Evolutionary conservation across 1,140 invertebrate species (phyloP), one percentile per base, ranked within the genome.

Genomic region (Magallana ariakensis): DNA sequence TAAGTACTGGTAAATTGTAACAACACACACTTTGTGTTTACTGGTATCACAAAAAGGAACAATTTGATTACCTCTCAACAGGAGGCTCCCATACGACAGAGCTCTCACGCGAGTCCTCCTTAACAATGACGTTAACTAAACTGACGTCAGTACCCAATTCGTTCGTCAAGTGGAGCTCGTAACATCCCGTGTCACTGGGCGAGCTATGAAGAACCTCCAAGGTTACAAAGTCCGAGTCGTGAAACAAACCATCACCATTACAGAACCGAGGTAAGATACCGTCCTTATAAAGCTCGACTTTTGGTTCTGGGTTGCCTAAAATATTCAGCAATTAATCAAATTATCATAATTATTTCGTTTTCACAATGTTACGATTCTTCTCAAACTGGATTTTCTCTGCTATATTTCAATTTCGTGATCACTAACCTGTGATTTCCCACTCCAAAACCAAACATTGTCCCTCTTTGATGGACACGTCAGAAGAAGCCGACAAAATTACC

Each of bases 371-470:
- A 46, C 3, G 33, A 4, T 46, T 46, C 5, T 46, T 46, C 33
- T 46, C 33, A 46, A 46, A 46, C 33, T 46, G 33, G 33, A 46
- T 46, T 46, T 46, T 46, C 33, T 46, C 33, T 46, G 33, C 33
- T 46, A 46, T 46, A 46, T 46, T 46, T 46, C 33, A 46, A 46
- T 46, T 46, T 46, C 2, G 33, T 5, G 33, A 46, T 46, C 33
- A 46, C 33, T 46, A 85, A 92, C 92, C 92, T 89, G 87, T 53
- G 60, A 92, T 87, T 89, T 87, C 82, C 13, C 91, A 90, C 58
- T 70, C 54, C 16, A 93, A 83, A 16, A 87, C 82, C 62, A 93
- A 83, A 9, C 86, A 90, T 55, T 91, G 87, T 11, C 90, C 92
- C 54, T 88, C 70, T 16, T 90, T 81, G 2, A 90, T 82, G 19